These are phyloP conservation scores for Eristalis pertinax DNA, from an alignment of 2,888 invertebrate species.

Conservation along the genomic window DNA sequence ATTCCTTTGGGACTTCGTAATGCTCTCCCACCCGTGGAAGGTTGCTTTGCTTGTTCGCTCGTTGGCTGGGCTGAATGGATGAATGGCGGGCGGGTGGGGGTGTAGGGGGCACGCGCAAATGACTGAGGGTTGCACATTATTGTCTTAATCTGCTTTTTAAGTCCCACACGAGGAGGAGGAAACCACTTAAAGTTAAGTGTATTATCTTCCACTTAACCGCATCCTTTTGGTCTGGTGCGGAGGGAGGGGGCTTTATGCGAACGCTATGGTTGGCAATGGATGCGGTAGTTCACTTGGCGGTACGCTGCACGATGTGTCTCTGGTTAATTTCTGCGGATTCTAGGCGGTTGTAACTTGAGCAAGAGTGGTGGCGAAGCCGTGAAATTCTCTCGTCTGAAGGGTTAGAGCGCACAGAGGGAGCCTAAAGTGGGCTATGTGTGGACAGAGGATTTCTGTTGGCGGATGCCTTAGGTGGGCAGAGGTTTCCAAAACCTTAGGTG, in stretches of 20 bases:
- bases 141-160: slow-evolving; percentile 37
- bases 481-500: too few relatives aligned
- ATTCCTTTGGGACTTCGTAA: slow-evolving; percentile 5
- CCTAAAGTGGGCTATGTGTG: too few relatives aligned
- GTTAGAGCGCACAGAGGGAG: too few relatives aligned
- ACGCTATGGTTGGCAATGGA: background rate
- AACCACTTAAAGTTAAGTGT: slow-evolving; percentile 45
- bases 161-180: slow-evolving; percentile 23
- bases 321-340: background rate
- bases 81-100: background rate
- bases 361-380: too few relatives aligned
- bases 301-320: background rate
- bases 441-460: too few relatives aligned
- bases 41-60: background rate
- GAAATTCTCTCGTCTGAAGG: too few relatives aligned
- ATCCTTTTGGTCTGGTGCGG: background rate
- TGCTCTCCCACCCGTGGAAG: slow-evolving; percentile 6
- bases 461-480: too few relatives aligned
- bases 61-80: background rate
- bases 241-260: background rate
- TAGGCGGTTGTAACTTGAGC: too few relatives aligned
- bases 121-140: background rate
- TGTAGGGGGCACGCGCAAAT: too few relatives aligned
- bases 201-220: slow-evolving; percentile 31
- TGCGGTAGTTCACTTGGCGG: background rate